Evolutionary conservation across 2,113 vertebrate genomes (phyloP), one percentile per base, ranked within the genome.

Genomic region (Centropristis striata): DNA sequence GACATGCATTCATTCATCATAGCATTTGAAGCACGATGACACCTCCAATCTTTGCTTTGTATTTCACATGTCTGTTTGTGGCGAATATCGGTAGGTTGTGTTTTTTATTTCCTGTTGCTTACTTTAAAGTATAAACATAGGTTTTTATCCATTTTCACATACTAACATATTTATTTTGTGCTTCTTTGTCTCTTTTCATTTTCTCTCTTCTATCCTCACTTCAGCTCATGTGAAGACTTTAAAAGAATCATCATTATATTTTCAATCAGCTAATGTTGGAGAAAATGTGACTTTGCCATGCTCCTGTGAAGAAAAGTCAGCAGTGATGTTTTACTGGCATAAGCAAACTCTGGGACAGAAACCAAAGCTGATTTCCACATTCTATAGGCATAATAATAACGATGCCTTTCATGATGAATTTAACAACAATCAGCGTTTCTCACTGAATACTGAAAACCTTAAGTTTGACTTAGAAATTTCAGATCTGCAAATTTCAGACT

Each of bases 261-360:
- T 59, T 23, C 9, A 41, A 37, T 72, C 77, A 37, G n/a, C 13
- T 21, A 10, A 71, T 36, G 69, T 55, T 49, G 85, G 86, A 1
- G 57, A 68, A 9, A 32, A 0, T 44, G 32, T 88, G 20, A 71
- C 39, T 28, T 37, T 90, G 0, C 0, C 2, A 3, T 90, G 87
- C 4, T 18, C 37, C 15, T 71, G 70, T 44, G 23, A 49, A 32
- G 25, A 36, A 42, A 4, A 39, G 0, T 5, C 0, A 2, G 3
- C 28, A 0, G 8, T 72, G 16, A 71, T 75, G 54, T 68, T 71
- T 49, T 84, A 81, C 21, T 91, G 86, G 88, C 88, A 74, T 42
- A 88, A 87, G 51, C 91, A 91, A 81, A 21, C 1, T 23, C 12
- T 86, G 23, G 83, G 88, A 71, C 39, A 41, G 16, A 78, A 25